phyloP scores from a whole-genome alignment of 2,888 invertebrate species.

The Bhutanitis thaidina region DNA sequence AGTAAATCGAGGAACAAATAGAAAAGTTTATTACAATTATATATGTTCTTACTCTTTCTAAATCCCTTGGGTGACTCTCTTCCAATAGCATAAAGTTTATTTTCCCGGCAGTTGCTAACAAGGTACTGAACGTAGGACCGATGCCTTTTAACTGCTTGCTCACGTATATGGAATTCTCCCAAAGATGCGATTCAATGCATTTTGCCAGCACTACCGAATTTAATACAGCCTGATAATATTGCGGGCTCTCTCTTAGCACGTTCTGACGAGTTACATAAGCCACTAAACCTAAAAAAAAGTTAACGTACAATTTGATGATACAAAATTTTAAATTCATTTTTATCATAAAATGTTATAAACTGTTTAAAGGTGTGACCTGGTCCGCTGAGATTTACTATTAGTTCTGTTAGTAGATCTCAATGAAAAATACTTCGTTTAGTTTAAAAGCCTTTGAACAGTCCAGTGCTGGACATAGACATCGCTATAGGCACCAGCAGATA shows the following conservation, averaged over 20 bases:
- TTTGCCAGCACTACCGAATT: conserved; percentile 83
- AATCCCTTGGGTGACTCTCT: conserved; percentile 84
- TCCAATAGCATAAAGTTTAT: conserved; percentile 82
- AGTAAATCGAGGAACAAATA: too few relatives aligned
- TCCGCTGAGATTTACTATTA: too few relatives aligned
- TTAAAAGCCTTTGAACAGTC: too few relatives aligned
- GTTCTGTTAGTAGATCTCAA: too few relatives aligned
- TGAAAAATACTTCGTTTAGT: too few relatives aligned
- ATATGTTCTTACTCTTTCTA: conserved; percentile 81
- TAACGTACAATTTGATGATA: too few relatives aligned
- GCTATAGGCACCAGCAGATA: too few relatives aligned
- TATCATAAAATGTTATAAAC: too few relatives aligned
- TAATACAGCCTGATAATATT: conserved; percentile 75
- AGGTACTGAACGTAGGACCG: conserved; percentile 82
- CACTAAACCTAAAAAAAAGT: conserved; percentile 72
- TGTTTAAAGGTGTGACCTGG: too few relatives aligned
- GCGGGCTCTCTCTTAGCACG: conserved; percentile 40
- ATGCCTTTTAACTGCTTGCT: conserved; percentile 86
- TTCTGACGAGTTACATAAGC: conserved; percentile 74
- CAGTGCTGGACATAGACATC: too few relatives aligned
- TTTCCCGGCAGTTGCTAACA: conserved; percentile 83
- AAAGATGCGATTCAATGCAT: conserved; percentile 83
- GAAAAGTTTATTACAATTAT: too few relatives aligned
- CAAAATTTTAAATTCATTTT: too few relatives aligned
- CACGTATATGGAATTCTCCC: conserved; percentile 87